These are phyloP conservation scores for Falco punctatus DNA, from an alignment of 2,113 vertebrate species.

Conservation along the genomic window DNA sequence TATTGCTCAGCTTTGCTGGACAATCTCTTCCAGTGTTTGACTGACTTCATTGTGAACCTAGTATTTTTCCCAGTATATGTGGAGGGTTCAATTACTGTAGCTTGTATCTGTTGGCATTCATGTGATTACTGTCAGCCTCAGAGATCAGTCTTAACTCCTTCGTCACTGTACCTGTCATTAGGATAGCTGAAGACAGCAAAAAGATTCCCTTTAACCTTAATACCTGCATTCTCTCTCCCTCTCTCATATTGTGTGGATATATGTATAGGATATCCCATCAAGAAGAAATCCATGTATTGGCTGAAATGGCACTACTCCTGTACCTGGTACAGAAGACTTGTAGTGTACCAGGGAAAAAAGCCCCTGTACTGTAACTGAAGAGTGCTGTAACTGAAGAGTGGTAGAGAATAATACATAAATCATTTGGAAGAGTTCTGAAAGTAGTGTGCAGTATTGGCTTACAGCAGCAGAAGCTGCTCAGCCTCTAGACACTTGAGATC, in stretches of 20 bases:
- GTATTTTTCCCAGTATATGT: neutral
- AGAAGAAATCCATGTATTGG: neutral
- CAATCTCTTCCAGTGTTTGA: neutral
- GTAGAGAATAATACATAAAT: neutral
- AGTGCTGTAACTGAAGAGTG: neutral
- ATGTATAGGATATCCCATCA: neutral
- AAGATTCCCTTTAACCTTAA: neutral
- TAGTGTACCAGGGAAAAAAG: neutral
- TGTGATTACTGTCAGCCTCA: neutral
- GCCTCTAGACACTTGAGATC: neutral
- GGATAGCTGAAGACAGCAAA: neutral
- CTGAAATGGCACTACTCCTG: neutral
- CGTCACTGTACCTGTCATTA: neutral
- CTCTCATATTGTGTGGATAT: neutral
- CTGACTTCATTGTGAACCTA: neutral
- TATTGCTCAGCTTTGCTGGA: neutral
- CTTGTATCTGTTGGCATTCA: neutral
- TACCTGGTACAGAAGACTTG: neutral
- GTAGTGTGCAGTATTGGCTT: neutral
- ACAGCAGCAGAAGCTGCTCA: neutral
- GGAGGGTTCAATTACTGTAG: neutral
- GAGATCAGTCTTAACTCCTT: neutral
- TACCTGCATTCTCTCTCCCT: neutral
- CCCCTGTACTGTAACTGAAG: neutral
- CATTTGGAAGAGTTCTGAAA: neutral